A percentile compares a stretch with the other conserved stretches of the same genome.
Evolutionary conservation across 2,888 invertebrate species (phyloP).

Genomic region (Rhaphigaster nebulosa): DNA sequence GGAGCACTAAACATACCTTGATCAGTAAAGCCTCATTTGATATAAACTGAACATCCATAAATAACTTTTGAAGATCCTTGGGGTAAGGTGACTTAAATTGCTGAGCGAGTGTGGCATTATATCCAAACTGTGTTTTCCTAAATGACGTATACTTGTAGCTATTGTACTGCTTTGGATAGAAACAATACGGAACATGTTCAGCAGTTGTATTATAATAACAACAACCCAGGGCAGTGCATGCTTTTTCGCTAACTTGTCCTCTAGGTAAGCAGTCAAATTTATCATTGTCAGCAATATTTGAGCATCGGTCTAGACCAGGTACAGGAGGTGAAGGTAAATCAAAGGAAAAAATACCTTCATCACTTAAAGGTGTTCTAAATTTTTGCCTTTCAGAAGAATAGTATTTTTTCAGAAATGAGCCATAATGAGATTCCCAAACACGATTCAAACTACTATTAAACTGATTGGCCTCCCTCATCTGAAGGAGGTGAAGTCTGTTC

Average conservation of each 20-base stretch:
- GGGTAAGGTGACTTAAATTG: constrained; percentile 75
- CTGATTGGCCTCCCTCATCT: not conserved
- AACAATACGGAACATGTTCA: constrained; percentile 78
- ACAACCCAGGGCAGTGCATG: constrained; percentile 65
- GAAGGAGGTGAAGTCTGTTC: not conserved
- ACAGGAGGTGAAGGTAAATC: constrained; percentile 57
- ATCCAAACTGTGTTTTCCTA: constrained; percentile 35
- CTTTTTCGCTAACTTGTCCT: constrained; percentile 62
- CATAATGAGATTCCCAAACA: constrained; percentile 61
- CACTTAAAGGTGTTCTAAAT: not conserved
- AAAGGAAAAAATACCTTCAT: not conserved
- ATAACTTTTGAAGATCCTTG: constrained; percentile 71
- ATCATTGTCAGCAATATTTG: constrained; percentile 62
- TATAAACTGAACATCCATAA: constrained; percentile 40
- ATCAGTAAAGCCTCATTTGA: constrained; percentile 50
- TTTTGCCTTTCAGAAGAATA: constrained; percentile 31
- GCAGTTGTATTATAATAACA: constrained; percentile 64
- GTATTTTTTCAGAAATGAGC: constrained; percentile 56
- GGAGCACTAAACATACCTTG: not conserved
- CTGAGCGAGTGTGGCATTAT: constrained; percentile 25
- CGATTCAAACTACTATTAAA: constrained; percentile 65
- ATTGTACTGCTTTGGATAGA: constrained; percentile 77
- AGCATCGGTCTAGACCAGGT: constrained; percentile 54
- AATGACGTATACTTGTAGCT: constrained; percentile 70
- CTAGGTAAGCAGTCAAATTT: constrained; percentile 66